These are phyloP conservation scores for Orthosia cruda DNA, from an alignment of 2,888 invertebrate genomes.

Conservation along the genomic window DNA sequence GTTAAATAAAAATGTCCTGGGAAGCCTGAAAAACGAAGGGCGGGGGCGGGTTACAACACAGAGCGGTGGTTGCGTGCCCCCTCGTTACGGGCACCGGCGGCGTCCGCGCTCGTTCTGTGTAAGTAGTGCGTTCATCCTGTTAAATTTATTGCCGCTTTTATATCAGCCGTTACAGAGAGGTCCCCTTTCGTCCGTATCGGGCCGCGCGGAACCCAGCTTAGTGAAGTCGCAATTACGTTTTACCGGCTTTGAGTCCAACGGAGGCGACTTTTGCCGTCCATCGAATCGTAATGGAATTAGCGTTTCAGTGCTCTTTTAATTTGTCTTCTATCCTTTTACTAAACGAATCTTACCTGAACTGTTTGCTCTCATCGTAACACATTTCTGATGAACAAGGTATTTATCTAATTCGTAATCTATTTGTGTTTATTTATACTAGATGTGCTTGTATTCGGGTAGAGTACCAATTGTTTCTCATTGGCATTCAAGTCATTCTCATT, in stretches of 20 bases:
- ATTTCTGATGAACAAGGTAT: slow-evolving; percentile 61
- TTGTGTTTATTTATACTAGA: slow-evolving; percentile 51
- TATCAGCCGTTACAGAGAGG: slow-evolving; percentile 91
- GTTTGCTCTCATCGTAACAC: slow-evolving; percentile 70
- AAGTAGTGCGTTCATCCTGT: slow-evolving; percentile 92
- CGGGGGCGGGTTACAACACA: slow-evolving; percentile 80
- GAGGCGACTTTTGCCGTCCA: slow-evolving; percentile 91
- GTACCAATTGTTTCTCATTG: slow-evolving; percentile 61
- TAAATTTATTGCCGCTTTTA: slow-evolving; percentile 92
- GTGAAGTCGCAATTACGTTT: slow-evolving; percentile 92
- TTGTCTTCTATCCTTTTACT: slow-evolving; percentile 87
- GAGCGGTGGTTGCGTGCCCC: slow-evolving; percentile 84
- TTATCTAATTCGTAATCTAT: slow-evolving; percentile 61
- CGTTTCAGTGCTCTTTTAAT: slow-evolving; percentile 90
- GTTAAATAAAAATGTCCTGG: slow-evolving; percentile 76
- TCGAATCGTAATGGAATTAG: slow-evolving; percentile 92
- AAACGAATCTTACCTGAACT: slow-evolving; percentile 83
- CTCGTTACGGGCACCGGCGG: slow-evolving; percentile 87
- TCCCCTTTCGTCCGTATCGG: slow-evolving; percentile 91
- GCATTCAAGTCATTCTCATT: slow-evolving; percentile 65
- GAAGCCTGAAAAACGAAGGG: slow-evolving; percentile 74
- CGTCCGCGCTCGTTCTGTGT: slow-evolving; percentile 88
- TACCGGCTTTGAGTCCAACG: slow-evolving; percentile 90
- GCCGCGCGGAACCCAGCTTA: slow-evolving; percentile 90
- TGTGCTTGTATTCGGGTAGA: slow-evolving; percentile 39